These are phyloP conservation scores for Phyllopteryx taeniolatus DNA, from an alignment of 2,113 vertebrate species.

Conservation along the genomic window DNA sequence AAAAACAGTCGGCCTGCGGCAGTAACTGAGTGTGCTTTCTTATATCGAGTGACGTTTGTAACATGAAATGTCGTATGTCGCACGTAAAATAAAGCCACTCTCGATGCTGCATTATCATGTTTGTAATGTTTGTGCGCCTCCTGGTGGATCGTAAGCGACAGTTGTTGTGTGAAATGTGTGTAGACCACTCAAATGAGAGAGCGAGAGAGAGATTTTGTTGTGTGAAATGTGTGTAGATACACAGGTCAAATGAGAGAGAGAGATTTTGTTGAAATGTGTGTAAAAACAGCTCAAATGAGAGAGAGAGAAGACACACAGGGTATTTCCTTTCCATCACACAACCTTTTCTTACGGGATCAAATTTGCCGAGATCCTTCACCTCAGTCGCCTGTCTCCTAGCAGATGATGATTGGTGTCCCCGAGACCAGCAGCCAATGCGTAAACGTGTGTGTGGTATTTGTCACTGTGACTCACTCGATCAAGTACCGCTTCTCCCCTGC, in stretches of 20 bases:
- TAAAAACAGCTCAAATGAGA: neutral
- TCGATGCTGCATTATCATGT: neutral
- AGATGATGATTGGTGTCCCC: neutral
- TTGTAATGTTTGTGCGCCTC: slow-evolving; percentile 43
- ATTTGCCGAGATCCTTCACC: slow-evolving; percentile 14
- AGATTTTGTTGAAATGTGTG: no score
- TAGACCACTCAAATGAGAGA: neutral
- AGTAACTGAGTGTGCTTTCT: neutral
- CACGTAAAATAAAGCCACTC: neutral
- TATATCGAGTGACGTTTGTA: no score
- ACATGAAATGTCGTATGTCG: neutral
- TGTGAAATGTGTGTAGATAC: no score
- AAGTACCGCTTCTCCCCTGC: slow-evolving; percentile 5
- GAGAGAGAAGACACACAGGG: neutral
- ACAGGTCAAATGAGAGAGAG: no score
- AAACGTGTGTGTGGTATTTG: neutral
- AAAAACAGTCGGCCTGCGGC: no score
- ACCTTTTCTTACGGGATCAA: slow-evolving; percentile 1
- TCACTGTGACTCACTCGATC: slow-evolving; percentile 35
- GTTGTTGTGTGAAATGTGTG: neutral
- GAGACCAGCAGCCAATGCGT: neutral
- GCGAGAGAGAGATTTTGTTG: neutral
- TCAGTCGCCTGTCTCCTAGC: neutral
- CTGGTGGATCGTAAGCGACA: slow-evolving; percentile 33
- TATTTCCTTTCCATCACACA: neutral